phyloP scores from a whole-genome alignment of 1,140 invertebrate genomes.

The Tetramorium alpestre region DNA sequence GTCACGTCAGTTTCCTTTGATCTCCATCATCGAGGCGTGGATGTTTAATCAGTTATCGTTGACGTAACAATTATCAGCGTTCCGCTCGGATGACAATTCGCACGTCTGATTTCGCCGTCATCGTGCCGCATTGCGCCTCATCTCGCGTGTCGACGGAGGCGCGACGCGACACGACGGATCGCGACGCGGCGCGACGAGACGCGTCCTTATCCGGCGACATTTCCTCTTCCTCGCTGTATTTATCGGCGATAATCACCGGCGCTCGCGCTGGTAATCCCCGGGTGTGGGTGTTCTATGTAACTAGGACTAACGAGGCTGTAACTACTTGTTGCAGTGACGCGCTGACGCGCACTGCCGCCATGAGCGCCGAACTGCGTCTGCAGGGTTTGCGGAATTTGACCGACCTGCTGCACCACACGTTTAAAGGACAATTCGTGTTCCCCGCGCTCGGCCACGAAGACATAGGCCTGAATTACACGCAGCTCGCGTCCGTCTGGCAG shows the following conservation, averaged over 20 bases:
- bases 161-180: background rate
- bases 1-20: background rate
- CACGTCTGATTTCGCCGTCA: background rate
- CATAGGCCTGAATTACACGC: constrained; percentile 87
- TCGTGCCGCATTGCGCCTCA: constrained; percentile 12
- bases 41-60: constrained; percentile 27
- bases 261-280: constrained; percentile 9
- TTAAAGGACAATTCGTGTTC: constrained; percentile 93
- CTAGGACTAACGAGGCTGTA: constrained; percentile 71
- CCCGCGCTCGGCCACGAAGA: constrained; percentile 93
- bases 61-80: constrained; percentile 38
- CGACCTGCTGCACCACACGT: constrained; percentile 90
- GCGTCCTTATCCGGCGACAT: constrained; percentile 9
- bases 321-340: constrained; percentile 87
- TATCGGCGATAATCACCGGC: constrained; percentile 56
- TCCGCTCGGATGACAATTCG: background rate
- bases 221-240: constrained; percentile 43
- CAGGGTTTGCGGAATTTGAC: constrained; percentile 92
- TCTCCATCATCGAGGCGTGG: background rate
- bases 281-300: constrained; percentile 36
- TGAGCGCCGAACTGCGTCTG: constrained; percentile 88
- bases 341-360: constrained; percentile 87
- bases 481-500: constrained; percentile 91
- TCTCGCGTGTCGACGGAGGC: background rate
- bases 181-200: background rate